A percentile compares a stretch with the other conserved stretches of the same genome.
Evolutionary conservation across 2,113 vertebrate genomes (phyloP).

Genomic region (Suncus etruscus): DNA sequence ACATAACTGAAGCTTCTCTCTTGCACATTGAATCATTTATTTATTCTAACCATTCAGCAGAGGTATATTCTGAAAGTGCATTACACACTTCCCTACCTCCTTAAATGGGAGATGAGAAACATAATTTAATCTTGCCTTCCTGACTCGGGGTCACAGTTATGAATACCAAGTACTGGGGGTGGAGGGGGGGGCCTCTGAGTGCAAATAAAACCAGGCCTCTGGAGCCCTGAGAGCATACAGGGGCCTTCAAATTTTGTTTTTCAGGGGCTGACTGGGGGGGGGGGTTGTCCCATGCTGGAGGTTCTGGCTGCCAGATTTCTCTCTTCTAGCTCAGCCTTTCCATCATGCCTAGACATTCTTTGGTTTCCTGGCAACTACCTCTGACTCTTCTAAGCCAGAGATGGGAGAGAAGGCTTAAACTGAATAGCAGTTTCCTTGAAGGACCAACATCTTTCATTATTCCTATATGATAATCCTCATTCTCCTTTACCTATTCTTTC

Average conservation of each 20-base stretch:
- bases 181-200: not conserved
- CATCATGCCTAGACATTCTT: not conserved
- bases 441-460: not conserved
- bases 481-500: too few relatives aligned
- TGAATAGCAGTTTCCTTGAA: not conserved
- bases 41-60: slow-evolving; percentile 72
- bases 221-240: not conserved
- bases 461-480: not conserved
- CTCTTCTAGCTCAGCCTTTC: too few relatives aligned
- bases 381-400: not conserved
- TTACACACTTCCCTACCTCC: slow-evolving; percentile 50
- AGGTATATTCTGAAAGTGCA: slow-evolving; percentile 47
- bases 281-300: not conserved
- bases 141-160: slow-evolving; percentile 37
- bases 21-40: slow-evolving; percentile 38
- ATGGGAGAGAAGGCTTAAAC: not conserved
- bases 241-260: not conserved
- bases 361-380: not conserved
- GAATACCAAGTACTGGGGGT: slow-evolving; percentile 22
- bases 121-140: slow-evolving; percentile 58
- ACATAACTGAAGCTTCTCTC: slow-evolving; percentile 57
- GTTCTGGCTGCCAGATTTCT: not conserved
- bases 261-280: not conserved
- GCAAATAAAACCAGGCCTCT: not conserved
- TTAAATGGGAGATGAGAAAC: slow-evolving; percentile 53